Base-by-base conservation (phyloP, 2,797 vertebrate species). In the Siniperca obscura region DNA sequence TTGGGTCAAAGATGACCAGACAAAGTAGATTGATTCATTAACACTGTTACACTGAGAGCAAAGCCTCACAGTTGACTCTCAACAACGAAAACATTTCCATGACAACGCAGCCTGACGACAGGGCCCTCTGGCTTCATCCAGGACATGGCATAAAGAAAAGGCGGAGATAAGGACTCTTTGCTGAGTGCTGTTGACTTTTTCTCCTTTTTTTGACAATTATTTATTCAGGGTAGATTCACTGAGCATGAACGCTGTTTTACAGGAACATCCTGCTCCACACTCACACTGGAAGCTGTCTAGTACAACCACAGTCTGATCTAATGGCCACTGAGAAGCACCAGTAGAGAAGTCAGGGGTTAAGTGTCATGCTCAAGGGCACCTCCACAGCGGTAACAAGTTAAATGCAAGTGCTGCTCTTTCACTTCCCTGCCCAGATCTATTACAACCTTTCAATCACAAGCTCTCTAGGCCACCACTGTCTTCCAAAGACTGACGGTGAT, bases 21-120 rank as follows among this genome's bases (percentile, higher is more conserved):
- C 78, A 85, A 84, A 83, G 85, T 61, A 66, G 66, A 86, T 85
- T 74, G 61, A 81, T 85, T 90, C 27, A 87, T 92, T 72, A 84
- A 83, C 85, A 85, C 27, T 16, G 30, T 74, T 76, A 53, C 34
- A 50, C 53, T 52, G 61, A 75, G 36, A 80, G 56, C 27, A 57
- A 75, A 44, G 57, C 56, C n/a, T 36, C n/a, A n/a, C 12, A 56
- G 73, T 70, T 80, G n/a, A 82, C 60, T 38, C 66, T 74, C n/a
- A 10, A 74, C 61, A 68, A 80, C 14, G 13, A 76, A 73, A 70
- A n/a, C 62, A 78, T 76, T 85, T 83, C 84, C 86, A 68, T 85
- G 76, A 80, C 83, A 60, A 88, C 81, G 5, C 57, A 42, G 79
- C 60, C 74, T 80, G 76, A 56, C 1, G 53, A 78, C 77, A 27